Evolutionary conservation across 2,113 vertebrate species (phyloP), one percentile per base, ranked within the genome.

Genomic region (Chionis minor): DNA sequence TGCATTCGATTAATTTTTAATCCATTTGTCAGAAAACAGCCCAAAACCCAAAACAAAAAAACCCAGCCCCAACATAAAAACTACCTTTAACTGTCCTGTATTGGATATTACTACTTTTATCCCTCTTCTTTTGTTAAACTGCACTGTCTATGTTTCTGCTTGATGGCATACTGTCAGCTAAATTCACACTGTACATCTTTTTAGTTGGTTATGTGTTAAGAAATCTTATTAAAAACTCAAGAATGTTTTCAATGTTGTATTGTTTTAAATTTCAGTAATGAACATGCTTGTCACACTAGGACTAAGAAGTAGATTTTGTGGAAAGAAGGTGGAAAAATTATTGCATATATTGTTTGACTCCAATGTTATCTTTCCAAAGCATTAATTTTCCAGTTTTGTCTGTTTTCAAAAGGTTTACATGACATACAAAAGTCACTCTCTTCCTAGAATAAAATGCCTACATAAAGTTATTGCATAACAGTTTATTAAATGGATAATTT

Each of bases 1-100:
- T 71, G 6, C 51, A 78, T 58, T 86, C 72, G 91, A 96, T 74
- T 88, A 71, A 66, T 62, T 91, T 90, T 80, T 81, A 88, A 88
- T 83, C 8, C 14, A 19, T 89, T 72, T 63, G 4, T 90, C 9
- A 70, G 71, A 87, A 86, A 70, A 18, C 3, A 12, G 8, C 33
- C 8, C 47, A 49, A 49, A 49, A 49, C 10, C 21, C 20, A 49
- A 12, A 23, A 11, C 49, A 51, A 59, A 28, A 54, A 22, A 9
- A 38, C 38, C 38, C 38, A 38, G 38, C 38, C 38, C 38, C 49
- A 51, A 12, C 49, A 2, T 12, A 14, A 63, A 20, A 18, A 45
- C 17, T 9, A 52, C 30, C 71, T 72, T 86, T 65, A 90, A 74
- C 45, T 94, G 59, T 73, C 20, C 19, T 81, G 18, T 35, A 21